Evolutionary conservation across 2,888 invertebrate species (phyloP), one percentile per base, ranked within the genome.

Genomic region (Nomada goodeniana): DNA sequence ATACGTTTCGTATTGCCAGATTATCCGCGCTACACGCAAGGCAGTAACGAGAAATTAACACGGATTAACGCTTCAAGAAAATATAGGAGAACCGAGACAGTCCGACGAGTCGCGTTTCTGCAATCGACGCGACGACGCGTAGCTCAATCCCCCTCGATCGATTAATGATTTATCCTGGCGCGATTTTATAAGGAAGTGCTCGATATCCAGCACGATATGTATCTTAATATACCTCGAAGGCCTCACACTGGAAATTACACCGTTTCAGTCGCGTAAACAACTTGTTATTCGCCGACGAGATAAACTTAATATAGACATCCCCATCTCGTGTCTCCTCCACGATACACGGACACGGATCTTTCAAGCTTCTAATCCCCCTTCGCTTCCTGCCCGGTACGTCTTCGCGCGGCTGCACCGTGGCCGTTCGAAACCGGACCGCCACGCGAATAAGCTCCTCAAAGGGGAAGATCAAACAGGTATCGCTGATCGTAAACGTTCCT

Each of bases 191-290:
- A 42, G 36, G 18, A 29, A 18, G 4, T 42, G 5, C 44, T 15
- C 53, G 26, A 15, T 44, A 63, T 59, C 68, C 50, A n/a, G 10
- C 23, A 13, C 13, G 68, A 57, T 23, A 10, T 13, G 42, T 42
- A 44, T 29, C 55, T 61, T 55, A 36, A 76, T 55, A 55, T 63
- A 63, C 29, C 23, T 5, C 44, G n/a, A 63, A 70, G 53, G 70
- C 18, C 59, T 50, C 50, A 13, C 55, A 44, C n/a, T 20, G 36
- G 29, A 52, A 59, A 59, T 67, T 52, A 26, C 61, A 61, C 50
- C 67, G 59, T 67, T 67, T 52, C 59, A 68, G 23, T n/a, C 23
- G 20, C 59, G 50, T 67, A 74, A 68, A 74, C 74, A 74, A 36
- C 59, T 64, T 64, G 72, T 57, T 74, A 74, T 59, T 67, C 67